Evolutionary conservation across 2,113 vertebrate genomes (phyloP).

Genomic region (Scatophagus argus): DNA sequence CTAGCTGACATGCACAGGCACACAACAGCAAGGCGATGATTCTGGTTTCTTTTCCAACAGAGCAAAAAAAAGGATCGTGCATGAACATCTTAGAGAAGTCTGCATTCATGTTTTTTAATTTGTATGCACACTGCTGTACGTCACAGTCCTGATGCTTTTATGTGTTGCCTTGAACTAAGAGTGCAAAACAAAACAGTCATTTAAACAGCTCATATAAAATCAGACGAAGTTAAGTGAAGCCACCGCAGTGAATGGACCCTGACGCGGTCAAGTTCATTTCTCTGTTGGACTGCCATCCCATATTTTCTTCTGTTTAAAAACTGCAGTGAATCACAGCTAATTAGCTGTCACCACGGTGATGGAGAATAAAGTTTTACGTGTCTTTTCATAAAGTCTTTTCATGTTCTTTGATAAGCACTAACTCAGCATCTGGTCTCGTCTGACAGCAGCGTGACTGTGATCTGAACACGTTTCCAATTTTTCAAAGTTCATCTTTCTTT

Average conservation of each 20-base stretch:
- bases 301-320: background rate
- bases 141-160: background rate
- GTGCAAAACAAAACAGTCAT: background rate
- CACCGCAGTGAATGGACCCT: background rate
- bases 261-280: background rate
- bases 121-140: no score
- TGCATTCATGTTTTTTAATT: background rate
- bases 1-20: no score
- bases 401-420: background rate
- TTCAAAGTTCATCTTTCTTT: no score
- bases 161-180: background rate
- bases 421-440: background rate
- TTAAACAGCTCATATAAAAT: background rate
- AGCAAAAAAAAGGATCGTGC: no score
- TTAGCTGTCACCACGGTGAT: background rate
- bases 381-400: background rate
- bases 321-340: background rate
- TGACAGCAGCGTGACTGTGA: background rate
- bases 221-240: background rate
- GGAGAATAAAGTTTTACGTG: background rate
- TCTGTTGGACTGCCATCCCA: no score
- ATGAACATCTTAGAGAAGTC: no score
- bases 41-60: no score
- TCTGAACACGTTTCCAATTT: background rate
- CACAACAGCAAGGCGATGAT: no score